These are phyloP conservation scores for Grantiella picta DNA, from an alignment of 2,113 vertebrate genomes.

Conservation along the genomic window DNA sequence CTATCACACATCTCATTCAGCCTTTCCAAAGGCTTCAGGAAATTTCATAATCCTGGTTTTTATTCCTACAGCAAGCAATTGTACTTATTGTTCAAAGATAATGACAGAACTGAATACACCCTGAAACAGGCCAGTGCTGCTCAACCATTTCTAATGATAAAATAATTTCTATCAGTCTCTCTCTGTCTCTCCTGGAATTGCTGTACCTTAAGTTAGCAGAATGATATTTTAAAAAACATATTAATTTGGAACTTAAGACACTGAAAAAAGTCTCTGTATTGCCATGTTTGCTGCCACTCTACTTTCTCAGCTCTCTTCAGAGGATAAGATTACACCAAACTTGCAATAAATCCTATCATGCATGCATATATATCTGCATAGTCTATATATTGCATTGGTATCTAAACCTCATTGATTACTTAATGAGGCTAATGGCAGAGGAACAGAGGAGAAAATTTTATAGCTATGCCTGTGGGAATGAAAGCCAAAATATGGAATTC, in stretches of 20 bases:
- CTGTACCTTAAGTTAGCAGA: background rate
- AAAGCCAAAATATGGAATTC: background rate
- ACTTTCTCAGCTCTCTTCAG: background rate
- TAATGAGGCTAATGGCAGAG: background rate
- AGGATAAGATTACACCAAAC: background rate
- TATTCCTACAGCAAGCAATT: background rate
- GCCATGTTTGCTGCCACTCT: background rate
- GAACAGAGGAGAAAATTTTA: background rate
- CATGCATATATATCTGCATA: background rate
- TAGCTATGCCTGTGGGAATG: background rate
- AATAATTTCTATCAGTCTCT: background rate
- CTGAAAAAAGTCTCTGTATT: background rate
- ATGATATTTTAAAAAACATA: background rate
- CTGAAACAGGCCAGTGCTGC: background rate
- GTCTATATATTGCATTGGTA: background rate
- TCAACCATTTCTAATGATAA: background rate
- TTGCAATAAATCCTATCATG: background rate
- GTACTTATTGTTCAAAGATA: background rate
- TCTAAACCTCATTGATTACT: background rate
- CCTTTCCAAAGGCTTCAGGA: background rate
- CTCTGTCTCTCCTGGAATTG: background rate
- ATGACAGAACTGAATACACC: background rate
- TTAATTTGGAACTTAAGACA: background rate
- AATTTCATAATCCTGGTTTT: background rate
- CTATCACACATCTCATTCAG: background rate